phyloP scores from a whole-genome alignment of 2,888 invertebrate genomes.

The Callyntrura guangdongensis region DNA sequence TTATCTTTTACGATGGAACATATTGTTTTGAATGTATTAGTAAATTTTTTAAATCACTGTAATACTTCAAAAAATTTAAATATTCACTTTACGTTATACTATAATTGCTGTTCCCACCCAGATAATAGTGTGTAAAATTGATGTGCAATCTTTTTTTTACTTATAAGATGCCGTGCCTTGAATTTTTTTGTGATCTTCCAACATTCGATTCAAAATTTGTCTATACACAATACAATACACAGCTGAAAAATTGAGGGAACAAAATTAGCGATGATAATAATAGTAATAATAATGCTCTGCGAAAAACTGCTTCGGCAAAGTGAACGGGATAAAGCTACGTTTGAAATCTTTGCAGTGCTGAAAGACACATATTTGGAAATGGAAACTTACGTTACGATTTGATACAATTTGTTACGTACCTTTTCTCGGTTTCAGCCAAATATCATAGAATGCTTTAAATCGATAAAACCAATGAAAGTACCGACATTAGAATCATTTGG shows the following conservation, averaged over 20 bases:
- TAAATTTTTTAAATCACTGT: neutral
- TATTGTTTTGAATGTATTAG: slow-evolving; percentile 6
- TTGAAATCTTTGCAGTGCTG: slow-evolving; percentile 36
- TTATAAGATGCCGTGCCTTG: slow-evolving; percentile 50
- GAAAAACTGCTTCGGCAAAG: slow-evolving; percentile 3
- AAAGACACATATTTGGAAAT: slow-evolving; percentile 11
- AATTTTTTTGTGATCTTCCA: neutral
- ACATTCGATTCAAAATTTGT: neutral
- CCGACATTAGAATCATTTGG: slow-evolving; percentile 58
- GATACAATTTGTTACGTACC: slow-evolving; percentile 89
- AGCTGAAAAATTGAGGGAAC: slow-evolving; percentile 13
- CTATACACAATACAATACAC: slow-evolving; percentile 17
- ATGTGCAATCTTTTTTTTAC: slow-evolving; percentile 51
- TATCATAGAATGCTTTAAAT: slow-evolving; percentile 96
- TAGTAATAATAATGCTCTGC: neutral
- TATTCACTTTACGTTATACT: slow-evolving; percentile 38
- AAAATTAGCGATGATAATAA: neutral
- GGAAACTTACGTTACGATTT: slow-evolving; percentile 53
- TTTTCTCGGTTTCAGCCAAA: slow-evolving; percentile 99
- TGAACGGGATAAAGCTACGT: slow-evolving; percentile 38
- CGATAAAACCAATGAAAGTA: slow-evolving; percentile 70
- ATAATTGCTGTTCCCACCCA: slow-evolving; percentile 62
- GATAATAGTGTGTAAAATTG: slow-evolving; percentile 33
- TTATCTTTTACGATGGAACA: neutral
- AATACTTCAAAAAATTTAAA: neutral